Conservation (phyloP, 2,797 vertebrate species). For the Cuculus canorus region DNA sequence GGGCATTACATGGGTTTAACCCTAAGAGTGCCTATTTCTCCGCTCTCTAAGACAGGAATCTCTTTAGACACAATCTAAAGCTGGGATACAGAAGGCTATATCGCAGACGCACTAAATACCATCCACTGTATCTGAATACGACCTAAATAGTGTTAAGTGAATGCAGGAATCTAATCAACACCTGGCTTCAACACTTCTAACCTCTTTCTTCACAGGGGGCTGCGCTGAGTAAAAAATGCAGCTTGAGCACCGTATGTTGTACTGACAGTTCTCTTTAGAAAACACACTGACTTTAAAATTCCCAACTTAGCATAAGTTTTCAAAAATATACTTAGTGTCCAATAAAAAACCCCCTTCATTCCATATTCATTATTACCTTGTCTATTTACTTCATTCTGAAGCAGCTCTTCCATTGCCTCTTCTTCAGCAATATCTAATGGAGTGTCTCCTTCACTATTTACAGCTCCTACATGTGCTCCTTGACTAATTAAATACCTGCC, state of each 20-base stretch:
- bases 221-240: neutral
- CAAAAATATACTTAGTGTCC: neutral
- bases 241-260: neutral
- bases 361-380: slow-evolving; percentile 84
- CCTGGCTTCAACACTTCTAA: neutral
- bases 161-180: neutral
- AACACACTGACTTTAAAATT: neutral
- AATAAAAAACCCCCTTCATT: neutral
- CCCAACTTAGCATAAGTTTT: neutral
- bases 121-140: neutral
- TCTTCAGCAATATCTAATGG: slow-evolving; percentile 98
- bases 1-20: neutral
- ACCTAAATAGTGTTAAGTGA: neutral
- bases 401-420: slow-evolving; percentile 97
- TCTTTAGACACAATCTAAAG: neutral
- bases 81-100: neutral
- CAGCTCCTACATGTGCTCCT: slow-evolving; percentile 93
- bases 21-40: neutral
- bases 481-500: slow-evolving; percentile 94
- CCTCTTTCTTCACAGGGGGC: neutral
- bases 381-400: slow-evolving; percentile 97
- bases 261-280: neutral
- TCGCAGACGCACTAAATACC: neutral
- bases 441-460: slow-evolving; percentile 98
- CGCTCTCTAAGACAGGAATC: neutral